Base-by-base conservation (phyloP, 2,797 vertebrate species). In the Labroides dimidiatus region DNA sequence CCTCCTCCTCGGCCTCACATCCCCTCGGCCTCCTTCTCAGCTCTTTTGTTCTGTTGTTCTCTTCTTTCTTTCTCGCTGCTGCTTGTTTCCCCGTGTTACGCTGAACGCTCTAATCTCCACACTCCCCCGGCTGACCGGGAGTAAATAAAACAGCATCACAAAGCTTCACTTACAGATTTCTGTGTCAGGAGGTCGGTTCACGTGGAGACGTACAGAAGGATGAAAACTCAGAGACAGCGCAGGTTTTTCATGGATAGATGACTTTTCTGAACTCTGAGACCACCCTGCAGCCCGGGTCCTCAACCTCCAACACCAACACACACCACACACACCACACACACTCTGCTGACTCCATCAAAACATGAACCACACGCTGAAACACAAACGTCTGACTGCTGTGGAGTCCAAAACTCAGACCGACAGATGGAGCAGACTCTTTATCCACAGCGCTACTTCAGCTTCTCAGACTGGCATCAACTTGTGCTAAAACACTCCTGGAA, bases 211-310 rank as follows among this genome's bases (percentile, higher is more conserved):
- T 7, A 12, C 20, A 33, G 23, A 63, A 36, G 39, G 37, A 70
- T 75, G 23, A 39, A 23, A 2, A 27, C 27, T 27, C 3, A 3
- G 27, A 6, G 27, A 6, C 27, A 17, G 8, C n/a, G n/a, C n/a
- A n/a, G n/a, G n/a, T n/a, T n/a, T 56, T 51, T 73, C 58, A 17
- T 43, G 59, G 43, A 37, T n/a, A n/a, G 36, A 9, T 2, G 39
- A 14, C 47, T 10, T 55, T 68, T 10, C 15, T 27, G 2, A 36
- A 70, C 43, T 56, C 7, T 1, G 6, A 72, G 83, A 66, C 81
- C 76, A 83, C 71, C 79, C 78, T 54, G 74, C 57, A 72, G 65
- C 24, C 21, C 54, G 27, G 39, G 14, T 37, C 33, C 49, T 65
- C 54, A 39, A 36, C 77, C 53, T 60, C 13, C 5, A 23, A 67